A percentile compares a stretch with the other conserved stretches of the same genome.
Conservation (phyloP, 2,888 invertebrate genomes). For the Meta bourneti region DNA sequence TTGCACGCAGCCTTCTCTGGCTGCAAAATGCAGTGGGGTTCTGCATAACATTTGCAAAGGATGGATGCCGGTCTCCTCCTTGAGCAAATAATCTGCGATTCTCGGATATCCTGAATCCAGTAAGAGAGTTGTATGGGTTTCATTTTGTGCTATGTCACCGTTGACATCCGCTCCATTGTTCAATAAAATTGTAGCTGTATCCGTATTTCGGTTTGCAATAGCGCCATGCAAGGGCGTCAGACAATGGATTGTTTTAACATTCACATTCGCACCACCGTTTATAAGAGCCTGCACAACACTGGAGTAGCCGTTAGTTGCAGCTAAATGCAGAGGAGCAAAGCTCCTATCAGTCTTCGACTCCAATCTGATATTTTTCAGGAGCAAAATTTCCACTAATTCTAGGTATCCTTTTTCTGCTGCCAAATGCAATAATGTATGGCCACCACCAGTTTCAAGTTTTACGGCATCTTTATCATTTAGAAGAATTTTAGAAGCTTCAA, state of each 20-base stretch:
- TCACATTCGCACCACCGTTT: conserved; percentile 87
- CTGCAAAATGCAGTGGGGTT: conserved; percentile 83
- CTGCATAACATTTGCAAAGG: not conserved
- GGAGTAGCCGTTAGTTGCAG: not conserved
- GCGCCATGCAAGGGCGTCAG: conserved; percentile 89
- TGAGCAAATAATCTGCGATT: not conserved
- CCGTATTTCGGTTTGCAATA: too few species aligned
- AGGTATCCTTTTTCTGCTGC: not conserved
- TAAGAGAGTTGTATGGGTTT: conserved; percentile 86
- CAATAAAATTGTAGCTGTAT: too few species aligned
- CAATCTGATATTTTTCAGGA: not conserved
- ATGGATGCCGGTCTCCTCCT: not conserved
- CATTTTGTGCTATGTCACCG: conserved; percentile 83
- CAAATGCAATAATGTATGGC: not conserved
- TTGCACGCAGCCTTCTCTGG: conserved; percentile 83
- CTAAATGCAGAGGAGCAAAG: not conserved
- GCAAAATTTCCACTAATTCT: not conserved
- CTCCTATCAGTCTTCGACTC: not conserved
- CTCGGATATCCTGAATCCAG: not conserved
- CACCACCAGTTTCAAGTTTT: too few species aligned
- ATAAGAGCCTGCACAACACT: conserved; percentile 74
- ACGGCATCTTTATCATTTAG: too few species aligned
- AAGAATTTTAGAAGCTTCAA: too few species aligned
- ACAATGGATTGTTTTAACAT: conserved; percentile 88
- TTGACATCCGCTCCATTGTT: too few species aligned